Percentiles rank a stretch among this genome's conserved stretches.
Evolutionary conservation across 2,888 invertebrate species (phyloP).

Genomic region (Xanthia togata): DNA sequence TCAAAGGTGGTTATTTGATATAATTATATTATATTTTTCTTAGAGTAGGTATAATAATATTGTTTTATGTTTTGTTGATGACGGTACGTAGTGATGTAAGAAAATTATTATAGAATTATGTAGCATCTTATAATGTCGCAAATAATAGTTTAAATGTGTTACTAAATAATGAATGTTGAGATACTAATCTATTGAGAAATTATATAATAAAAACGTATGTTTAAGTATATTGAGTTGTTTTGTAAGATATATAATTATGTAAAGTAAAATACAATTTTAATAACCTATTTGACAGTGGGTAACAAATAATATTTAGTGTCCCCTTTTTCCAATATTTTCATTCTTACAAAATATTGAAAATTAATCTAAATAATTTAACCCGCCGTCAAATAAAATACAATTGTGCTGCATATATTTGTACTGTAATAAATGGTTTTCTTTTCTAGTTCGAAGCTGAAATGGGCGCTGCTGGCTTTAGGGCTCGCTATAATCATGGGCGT

Average conservation of each 20-base stretch:
- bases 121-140: background rate
- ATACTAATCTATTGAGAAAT: too few relatives aligned
- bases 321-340: background rate
- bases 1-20: conserved; percentile 29
- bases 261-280: conserved; percentile 2
- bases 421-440: conserved; percentile 28
- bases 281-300: conserved; percentile 13
- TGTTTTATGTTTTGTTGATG: background rate
- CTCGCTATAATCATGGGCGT: conserved; percentile 78
- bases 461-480: conserved; percentile 78
- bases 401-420: background rate
- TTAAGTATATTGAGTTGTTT: background rate
- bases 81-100: conserved; percentile 25
- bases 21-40: conserved; percentile 24
- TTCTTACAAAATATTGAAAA: background rate
- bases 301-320: background rate
- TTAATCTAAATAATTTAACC: background rate
- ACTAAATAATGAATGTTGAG: too few relatives aligned
- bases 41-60: conserved; percentile 10
- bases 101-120: background rate
- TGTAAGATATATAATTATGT: conserved; percentile 1
- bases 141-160: background rate
- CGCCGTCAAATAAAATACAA: conserved; percentile 14
- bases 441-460: conserved; percentile 76
- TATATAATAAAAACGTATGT: too few relatives aligned